Base-by-base conservation (phyloP, 2,888 invertebrate species). In the Caenorhabditis virilis region DNA sequence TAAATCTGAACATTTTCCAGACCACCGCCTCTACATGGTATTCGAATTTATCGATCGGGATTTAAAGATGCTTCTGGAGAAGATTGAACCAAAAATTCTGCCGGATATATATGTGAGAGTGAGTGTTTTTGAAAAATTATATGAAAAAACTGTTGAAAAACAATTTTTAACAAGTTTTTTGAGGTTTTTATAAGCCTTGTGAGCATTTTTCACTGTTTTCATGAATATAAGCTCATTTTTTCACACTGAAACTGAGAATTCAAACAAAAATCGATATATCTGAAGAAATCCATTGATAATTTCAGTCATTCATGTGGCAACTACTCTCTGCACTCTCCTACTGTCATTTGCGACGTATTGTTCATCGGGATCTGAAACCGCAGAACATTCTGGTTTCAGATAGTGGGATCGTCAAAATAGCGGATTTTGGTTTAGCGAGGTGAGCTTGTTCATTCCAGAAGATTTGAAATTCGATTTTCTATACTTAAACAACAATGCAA, bases 391-490 rank as follows among this genome's bases (percentile, higher is more conserved):
- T 98, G 1, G 93, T 97, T 63, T 91, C 92, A 80, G 83, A 83
- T 57, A 89, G 89, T 77, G 95, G 97, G 4, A 88, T 90, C 57
- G 93, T 98, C 53, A 98, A 98, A 87, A 90, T 97, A 15, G 97
- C 95, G 1, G 98, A 98, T 85, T 97, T 98, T 86, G 97, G 97
- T 38, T 87, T 98, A 48, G 97, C 95, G 0, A 88, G 98, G 77
- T 92, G 53, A 27, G 39, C 30, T 2, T 25, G 7, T 9, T 39
- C 6, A 11, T 39, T 39, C 9, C 20, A 11, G n/a, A 39, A 39
- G 6, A 39, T 9, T 9, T 15, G 6, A 16, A 20, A 9, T n/a
- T 39, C 7, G 6, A 18, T 39, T 39, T 39, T 20, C 39, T 39
- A n/a, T n/a, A n/a, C n/a, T n/a, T n/a, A n/a, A n/a, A 35, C 20